Conservation (phyloP, 1,140 invertebrate genomes). For the Cotesia glomerata region DNA sequence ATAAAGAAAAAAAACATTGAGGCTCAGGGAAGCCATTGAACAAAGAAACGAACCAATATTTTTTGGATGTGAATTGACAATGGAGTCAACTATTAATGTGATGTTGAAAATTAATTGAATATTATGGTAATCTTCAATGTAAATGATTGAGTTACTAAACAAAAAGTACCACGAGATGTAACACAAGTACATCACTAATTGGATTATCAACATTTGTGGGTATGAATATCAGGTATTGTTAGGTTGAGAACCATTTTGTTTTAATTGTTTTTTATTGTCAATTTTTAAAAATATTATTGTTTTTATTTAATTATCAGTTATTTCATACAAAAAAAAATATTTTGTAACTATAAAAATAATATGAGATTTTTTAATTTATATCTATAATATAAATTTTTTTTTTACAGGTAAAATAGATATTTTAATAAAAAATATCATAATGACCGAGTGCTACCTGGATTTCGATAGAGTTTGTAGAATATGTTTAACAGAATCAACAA, state of each 20-base stretch:
- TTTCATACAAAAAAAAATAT: neutral
- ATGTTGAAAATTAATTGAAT: neutral
- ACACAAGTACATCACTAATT: neutral
- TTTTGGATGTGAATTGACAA: neutral
- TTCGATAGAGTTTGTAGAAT: slow-evolving; percentile 57
- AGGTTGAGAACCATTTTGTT: slow-evolving; percentile 21
- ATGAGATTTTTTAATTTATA: too few relatives aligned
- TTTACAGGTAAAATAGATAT: neutral
- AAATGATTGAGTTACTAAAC: neutral
- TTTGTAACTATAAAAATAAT: neutral
- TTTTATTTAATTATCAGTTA: neutral
- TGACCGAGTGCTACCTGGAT: slow-evolving; percentile 51
- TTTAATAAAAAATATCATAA: slow-evolving; percentile 30
- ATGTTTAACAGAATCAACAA: slow-evolving; percentile 53
- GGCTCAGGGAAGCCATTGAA: slow-evolving; percentile 9
- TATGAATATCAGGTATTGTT: neutral
- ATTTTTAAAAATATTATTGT: neutral
- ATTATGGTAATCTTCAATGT: neutral
- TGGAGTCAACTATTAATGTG: neutral
- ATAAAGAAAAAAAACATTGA: too few relatives aligned
- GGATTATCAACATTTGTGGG: slow-evolving; percentile 11
- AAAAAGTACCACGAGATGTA: neutral
- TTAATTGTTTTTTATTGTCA: slow-evolving; percentile 18
- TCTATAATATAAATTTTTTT: neutral
- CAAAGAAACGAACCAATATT: neutral